Evolutionary conservation across 2,888 invertebrate genomes (phyloP), one percentile per base, ranked within the genome.

Genomic region (Thereva nobilitata): DNA sequence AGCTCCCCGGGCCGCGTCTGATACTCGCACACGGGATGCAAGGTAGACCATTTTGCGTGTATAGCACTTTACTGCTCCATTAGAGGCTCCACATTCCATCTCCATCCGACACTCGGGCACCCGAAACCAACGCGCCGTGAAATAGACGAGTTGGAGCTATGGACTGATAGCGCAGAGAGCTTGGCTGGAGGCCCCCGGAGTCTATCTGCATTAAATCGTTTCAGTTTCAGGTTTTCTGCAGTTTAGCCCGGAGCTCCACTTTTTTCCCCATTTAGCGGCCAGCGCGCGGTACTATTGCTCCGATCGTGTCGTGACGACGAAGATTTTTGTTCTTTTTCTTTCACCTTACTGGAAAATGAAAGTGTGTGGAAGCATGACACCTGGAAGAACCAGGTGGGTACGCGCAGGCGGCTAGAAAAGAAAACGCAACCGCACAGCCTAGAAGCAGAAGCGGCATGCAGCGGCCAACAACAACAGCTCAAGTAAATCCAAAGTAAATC

Each of bases 71-170:
- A 61, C 61, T 61, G 61, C 50, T 61, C 61, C 61, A 61, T 61
- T 61, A 61, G 61, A 61, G 61, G 61, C 61, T 61, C 61, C 50
- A 61, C 61, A 61, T 61, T 61, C 61, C 61, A 50, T 50, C 61
- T 44, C 47, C 38, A 50, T 12, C 61, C 23, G 23, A 23, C 23
- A 23, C 23, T 23, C 23, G 23, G 23, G 23, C 23, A 23, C 23
- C 23, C 23, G 23, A 23, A 50, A 40, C 41, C 61, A 50, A 34
- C 35, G 47, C 61, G 34, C 61, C 61, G 41, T 61, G 61, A 50
- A 61, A 61, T 61, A 37, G 55, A 23, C 12, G 7, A 7, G 9
- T 2, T 49, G 12, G 49, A 55, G 37, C 37, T 37, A 2, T 2
- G 23, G 23, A 23, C 38, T 61, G 61, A 61, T 61, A 61, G 61